Percentiles rank a stretch among this genome's conserved stretches.
Evolutionary conservation across 2,113 vertebrate genomes (phyloP).

Genomic region (Epinephelus cyanopodus): DNA sequence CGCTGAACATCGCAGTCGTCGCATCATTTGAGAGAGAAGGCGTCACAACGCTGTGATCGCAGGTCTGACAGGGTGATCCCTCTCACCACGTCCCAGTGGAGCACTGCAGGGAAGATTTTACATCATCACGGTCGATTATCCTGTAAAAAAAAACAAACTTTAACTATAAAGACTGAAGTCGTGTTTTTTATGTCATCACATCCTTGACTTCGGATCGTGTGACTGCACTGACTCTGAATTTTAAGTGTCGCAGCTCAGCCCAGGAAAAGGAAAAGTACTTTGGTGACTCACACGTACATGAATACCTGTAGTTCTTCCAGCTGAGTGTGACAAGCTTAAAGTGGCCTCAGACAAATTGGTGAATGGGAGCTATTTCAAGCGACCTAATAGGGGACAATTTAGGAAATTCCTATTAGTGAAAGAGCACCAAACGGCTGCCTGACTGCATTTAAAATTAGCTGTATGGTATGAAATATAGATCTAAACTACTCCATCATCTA

Average conservation of each 20-base stretch:
- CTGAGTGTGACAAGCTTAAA: slow-evolving; percentile 27
- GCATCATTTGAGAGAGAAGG: slow-evolving; percentile 15
- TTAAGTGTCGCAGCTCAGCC: not conserved
- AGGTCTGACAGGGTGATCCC: slow-evolving; percentile 28
- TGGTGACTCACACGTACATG: not conserved
- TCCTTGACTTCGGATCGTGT: not conserved
- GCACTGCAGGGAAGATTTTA: not conserved
- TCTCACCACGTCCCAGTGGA: slow-evolving; percentile 3
- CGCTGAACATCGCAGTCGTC: slow-evolving; percentile 9
- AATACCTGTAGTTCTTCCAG: slow-evolving; percentile 27
- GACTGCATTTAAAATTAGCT: slow-evolving; percentile 6
- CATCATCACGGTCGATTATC: not conserved
- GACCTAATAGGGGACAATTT: slow-evolving; percentile 18
- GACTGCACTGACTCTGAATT: not conserved
- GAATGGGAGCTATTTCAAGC: slow-evolving; percentile 46
- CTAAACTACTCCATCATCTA: not conserved
- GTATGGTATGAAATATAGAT: slow-evolving; percentile 12
- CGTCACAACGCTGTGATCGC: slow-evolving; percentile 45
- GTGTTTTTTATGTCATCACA: not conserved
- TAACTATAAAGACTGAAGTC: not conserved
- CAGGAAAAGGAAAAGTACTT: not conserved
- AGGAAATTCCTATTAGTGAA: slow-evolving; percentile 20
- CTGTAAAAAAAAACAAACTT: not conserved
- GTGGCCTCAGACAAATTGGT: slow-evolving; percentile 31
- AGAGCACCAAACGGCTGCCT: slow-evolving; percentile 11